These are phyloP conservation scores for Catharus minimus DNA, from an alignment of 2,113 vertebrate genomes.

Conservation along the genomic window DNA sequence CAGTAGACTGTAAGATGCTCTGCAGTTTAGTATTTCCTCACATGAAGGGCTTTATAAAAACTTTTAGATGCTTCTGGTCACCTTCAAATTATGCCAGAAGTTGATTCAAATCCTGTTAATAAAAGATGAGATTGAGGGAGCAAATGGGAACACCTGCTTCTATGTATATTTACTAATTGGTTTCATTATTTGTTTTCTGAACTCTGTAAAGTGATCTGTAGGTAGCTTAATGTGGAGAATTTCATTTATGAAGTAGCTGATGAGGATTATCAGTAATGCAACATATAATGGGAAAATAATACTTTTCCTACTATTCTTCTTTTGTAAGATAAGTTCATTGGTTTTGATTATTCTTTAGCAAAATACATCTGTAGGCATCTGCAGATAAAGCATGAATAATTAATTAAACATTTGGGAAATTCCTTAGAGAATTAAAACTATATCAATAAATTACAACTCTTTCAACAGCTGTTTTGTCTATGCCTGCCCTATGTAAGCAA, in stretches of 20 bases:
- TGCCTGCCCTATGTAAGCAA: not conserved
- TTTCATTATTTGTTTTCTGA: not conserved
- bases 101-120: not conserved
- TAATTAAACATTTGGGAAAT: not conserved
- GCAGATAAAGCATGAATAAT: not conserved
- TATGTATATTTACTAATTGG: not conserved
- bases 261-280: not conserved
- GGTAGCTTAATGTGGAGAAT: not conserved
- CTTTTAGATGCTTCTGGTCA: not conserved
- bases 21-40: not conserved
- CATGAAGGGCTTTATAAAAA: not conserved
- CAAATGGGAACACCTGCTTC: not conserved
- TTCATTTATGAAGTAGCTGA: not conserved
- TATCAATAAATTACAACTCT: not conserved
- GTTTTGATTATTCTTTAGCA: not conserved
- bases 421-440: not conserved
- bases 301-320: not conserved
- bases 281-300: not conserved
- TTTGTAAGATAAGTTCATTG: not conserved
- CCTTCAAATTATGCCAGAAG: not conserved
- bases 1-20: not conserved
- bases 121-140: not conserved
- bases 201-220: not conserved
- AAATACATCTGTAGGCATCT: not conserved
- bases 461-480: not conserved